Percentiles rank a stretch among this genome's conserved stretches.
phyloP scores from a whole-genome alignment of 2,113 vertebrate genomes.

The Mesembrinibis cayennensis region DNA sequence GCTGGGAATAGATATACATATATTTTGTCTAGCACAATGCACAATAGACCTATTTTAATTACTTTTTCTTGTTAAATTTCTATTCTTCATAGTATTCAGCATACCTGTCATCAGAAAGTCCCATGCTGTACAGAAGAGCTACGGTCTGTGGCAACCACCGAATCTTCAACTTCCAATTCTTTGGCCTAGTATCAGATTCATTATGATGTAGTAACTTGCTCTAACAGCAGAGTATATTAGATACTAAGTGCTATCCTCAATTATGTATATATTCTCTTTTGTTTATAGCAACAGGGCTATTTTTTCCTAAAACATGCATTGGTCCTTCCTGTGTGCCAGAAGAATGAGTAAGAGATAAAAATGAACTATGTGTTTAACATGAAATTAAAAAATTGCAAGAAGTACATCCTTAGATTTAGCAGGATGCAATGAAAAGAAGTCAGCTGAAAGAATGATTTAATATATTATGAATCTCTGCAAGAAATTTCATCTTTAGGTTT shows the following conservation, averaged over 20 bases:
- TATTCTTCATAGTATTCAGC: neutral
- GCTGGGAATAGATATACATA: neutral
- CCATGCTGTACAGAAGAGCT: neutral
- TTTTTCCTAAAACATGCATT: neutral
- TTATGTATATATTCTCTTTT: neutral
- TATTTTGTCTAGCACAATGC: neutral
- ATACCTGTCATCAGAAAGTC: neutral
- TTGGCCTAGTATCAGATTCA: neutral
- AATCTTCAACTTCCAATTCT: neutral
- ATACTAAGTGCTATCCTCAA: neutral
- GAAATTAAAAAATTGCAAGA: neutral
- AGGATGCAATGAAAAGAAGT: neutral
- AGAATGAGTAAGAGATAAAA: neutral
- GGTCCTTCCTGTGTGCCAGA: neutral
- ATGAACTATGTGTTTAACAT: neutral
- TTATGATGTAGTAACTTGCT: neutral
- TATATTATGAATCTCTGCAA: neutral
- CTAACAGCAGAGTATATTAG: neutral
- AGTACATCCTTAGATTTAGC: neutral
- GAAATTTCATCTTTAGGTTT: neutral
- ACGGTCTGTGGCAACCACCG: neutral
- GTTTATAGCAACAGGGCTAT: neutral
- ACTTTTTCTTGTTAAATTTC: neutral
- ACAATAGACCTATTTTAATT: neutral
- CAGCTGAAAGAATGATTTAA: neutral